Conservation (phyloP, 1,140 invertebrate species). For the Sitodiplosis mosellana region DNA sequence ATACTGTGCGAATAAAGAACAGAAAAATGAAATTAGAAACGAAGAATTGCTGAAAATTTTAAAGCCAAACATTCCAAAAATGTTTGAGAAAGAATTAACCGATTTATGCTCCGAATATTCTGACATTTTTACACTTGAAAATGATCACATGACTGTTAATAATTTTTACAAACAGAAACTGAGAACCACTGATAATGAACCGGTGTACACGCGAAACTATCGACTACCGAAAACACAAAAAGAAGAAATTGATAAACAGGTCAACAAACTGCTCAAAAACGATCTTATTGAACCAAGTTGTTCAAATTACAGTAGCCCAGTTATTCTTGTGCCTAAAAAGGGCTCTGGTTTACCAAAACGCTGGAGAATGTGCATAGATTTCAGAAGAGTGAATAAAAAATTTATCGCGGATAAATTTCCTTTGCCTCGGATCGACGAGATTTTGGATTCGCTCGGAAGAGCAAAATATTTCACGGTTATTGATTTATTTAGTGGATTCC, state of each 20-base stretch:
- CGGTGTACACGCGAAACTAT: constrained; percentile 15
- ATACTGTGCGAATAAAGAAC: not conserved
- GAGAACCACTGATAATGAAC: not conserved
- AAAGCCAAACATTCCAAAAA: not conserved
- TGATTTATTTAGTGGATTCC: constrained; percentile 28
- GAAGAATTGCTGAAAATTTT: not conserved
- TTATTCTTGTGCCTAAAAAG: constrained; percentile 13
- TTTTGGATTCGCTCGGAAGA: constrained; percentile 23
- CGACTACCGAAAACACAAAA: constrained; percentile 17
- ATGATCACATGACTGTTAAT: not conserved
- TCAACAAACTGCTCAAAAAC: constrained; percentile 15
- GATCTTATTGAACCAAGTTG: constrained; percentile 9
- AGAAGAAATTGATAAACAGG: constrained; percentile 17
- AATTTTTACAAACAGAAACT: not conserved
- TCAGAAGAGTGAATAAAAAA: constrained; percentile 21
- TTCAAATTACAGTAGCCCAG: constrained; percentile 7
- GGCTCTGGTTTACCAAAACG: constrained; percentile 7
- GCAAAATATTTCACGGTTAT: constrained; percentile 25
- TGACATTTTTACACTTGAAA: not conserved
- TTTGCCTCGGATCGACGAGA: constrained; percentile 26
- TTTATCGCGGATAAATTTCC: constrained; percentile 30
- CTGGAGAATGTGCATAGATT: constrained; percentile 24
- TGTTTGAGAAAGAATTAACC: not conserved
- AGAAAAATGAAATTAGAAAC: not conserved
- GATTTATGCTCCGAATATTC: not conserved